Evolutionary conservation across 2,797 vertebrate species (phyloP).

Genomic region (Acipenser transmontanus): DNA sequence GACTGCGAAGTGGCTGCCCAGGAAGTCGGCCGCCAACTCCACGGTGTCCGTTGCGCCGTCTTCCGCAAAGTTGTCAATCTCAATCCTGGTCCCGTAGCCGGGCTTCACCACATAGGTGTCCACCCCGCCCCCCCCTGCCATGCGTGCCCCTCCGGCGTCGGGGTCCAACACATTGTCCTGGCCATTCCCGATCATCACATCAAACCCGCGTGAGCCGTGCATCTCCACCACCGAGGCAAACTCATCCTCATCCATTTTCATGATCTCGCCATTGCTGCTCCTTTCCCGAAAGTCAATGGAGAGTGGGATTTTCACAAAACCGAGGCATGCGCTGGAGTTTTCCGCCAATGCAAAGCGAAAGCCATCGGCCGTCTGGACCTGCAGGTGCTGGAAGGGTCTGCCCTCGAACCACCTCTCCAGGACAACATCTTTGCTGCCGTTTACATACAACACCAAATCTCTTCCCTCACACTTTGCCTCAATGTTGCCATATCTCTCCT

Average conservation of each 20-base stretch:
- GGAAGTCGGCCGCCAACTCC: conserved; percentile 36
- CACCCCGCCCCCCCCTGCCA: conserved; percentile 35
- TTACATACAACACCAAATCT: not conserved
- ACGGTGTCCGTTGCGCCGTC: conserved; percentile 31
- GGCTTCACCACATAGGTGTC: conserved; percentile 40
- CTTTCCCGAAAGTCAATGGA: conserved; percentile 24
- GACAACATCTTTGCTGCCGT: not conserved
- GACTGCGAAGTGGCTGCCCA: conserved; percentile 20
- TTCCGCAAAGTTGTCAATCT: conserved; percentile 36
- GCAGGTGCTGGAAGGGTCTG: conserved; percentile 34
- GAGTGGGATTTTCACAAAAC: conserved; percentile 19
- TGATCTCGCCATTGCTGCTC: conserved; percentile 10
- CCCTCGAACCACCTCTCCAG: conserved; percentile 36
- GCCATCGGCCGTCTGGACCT: conserved; percentile 36
- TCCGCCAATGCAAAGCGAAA: conserved; percentile 28
- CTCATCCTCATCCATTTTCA: conserved; percentile 15
- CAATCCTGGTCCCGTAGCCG: not conserved
- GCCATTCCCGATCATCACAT: conserved; percentile 37
- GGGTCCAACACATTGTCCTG: conserved; percentile 38
- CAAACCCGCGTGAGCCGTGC: conserved; percentile 35
- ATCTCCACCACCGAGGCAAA: conserved; percentile 28
- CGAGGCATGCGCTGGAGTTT: conserved; percentile 14
- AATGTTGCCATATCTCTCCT: conserved; percentile 25
- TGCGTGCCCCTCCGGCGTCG: conserved; percentile 26
- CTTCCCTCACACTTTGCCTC: conserved; percentile 17